Evolutionary conservation across 2,797 vertebrate genomes (phyloP).

Genomic region (Synanceia verrucosa): DNA sequence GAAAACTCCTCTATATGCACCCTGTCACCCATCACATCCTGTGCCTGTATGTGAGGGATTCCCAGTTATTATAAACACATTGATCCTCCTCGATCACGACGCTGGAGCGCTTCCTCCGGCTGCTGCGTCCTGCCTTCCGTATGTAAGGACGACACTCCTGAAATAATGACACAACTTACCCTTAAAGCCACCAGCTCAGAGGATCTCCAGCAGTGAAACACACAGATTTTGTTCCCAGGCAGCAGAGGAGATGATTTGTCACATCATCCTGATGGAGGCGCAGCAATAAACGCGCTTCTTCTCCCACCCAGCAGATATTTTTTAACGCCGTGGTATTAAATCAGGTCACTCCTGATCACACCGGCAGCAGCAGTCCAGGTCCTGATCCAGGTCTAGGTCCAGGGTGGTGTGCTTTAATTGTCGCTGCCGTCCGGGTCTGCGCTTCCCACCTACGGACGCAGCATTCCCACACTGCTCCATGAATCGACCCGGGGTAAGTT

Average conservation of each 20-base stretch:
- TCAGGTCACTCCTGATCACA: slow-evolving; percentile 36
- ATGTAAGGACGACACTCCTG: slow-evolving; percentile 6
- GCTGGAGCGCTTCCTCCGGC: slow-evolving; percentile 47
- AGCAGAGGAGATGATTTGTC: slow-evolving; percentile 64
- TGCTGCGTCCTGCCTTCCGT: slow-evolving; percentile 62
- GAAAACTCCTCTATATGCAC: slow-evolving; percentile 26
- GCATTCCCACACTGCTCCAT: slow-evolving; percentile 80
- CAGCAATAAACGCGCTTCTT: slow-evolving; percentile 53
- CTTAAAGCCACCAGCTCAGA: slow-evolving; percentile 63
- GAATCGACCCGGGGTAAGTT: slow-evolving; percentile 76
- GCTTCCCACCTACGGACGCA: slow-evolving; percentile 66
- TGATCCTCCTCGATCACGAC: slow-evolving; percentile 61
- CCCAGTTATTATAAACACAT: slow-evolving; percentile 24
- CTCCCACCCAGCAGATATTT: slow-evolving; percentile 50
- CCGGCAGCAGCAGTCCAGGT: slow-evolving; percentile 32
- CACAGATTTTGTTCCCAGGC: slow-evolving; percentile 33
- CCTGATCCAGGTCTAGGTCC: no score
- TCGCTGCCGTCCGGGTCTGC: slow-evolving; percentile 50
- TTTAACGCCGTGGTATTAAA: slow-evolving; percentile 28
- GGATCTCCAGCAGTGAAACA: slow-evolving; percentile 49
- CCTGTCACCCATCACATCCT: neutral
- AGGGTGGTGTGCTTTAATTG: slow-evolving; percentile 37
- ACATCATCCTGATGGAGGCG: slow-evolving; percentile 76
- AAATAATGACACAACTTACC: slow-evolving; percentile 75
- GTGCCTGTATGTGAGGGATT: neutral